A percentile compares a stretch with the other conserved stretches of the same genome.
Conservation (phyloP, 2,113 vertebrate genomes). For the Pipra filicauda region DNA sequence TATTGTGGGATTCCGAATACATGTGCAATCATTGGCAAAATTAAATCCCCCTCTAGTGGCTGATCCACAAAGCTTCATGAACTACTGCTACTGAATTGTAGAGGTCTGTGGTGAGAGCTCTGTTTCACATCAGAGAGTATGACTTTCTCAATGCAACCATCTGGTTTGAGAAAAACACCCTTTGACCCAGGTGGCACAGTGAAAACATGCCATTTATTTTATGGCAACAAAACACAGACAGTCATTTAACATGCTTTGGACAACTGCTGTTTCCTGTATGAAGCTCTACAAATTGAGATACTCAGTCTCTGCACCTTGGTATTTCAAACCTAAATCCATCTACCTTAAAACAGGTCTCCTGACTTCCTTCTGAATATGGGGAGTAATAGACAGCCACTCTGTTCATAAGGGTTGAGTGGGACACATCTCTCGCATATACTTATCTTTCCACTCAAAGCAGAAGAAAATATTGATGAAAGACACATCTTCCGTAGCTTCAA, state of each 20-base stretch:
- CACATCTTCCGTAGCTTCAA: not conserved
- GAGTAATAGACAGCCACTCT: not conserved
- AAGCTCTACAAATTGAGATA: not conserved
- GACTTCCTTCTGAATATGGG: not conserved
- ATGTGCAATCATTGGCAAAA: not conserved
- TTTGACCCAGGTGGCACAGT: not conserved
- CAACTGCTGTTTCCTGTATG: not conserved
- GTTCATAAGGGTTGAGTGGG: not conserved
- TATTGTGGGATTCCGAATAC: not conserved
- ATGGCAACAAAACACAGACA: not conserved
- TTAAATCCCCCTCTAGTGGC: conserved; percentile 59
- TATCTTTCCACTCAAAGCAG: not conserved
- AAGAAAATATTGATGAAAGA: not conserved
- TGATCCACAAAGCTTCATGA: not conserved
- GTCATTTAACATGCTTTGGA: not conserved
- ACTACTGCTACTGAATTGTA: rapidly evolving
- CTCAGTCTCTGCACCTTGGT: not conserved
- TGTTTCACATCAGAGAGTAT: not conserved
- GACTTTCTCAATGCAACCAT: not conserved
- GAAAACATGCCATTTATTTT: rapidly evolving
- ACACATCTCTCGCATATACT: not conserved
- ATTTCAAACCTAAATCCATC: not conserved
- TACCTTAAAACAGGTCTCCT: not conserved
- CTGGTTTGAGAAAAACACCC: not conserved
- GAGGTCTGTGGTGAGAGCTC: not conserved